Evolutionary conservation across 30 jellyfish, hydroid and myxozoan species (phyloP).

Genomic region (Cassiopea xamachana): DNA sequence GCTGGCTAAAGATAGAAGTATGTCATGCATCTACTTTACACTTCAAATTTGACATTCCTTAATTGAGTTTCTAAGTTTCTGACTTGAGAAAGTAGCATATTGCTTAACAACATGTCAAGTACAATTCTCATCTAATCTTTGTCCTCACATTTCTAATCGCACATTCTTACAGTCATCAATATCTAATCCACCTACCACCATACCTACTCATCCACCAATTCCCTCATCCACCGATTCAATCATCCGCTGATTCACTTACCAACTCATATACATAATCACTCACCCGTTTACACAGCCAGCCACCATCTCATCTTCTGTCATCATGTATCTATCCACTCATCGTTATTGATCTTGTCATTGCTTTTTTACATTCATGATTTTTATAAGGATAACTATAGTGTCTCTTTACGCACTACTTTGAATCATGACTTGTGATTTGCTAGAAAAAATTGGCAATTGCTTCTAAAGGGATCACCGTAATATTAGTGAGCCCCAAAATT

Average conservation of each 20-base stretch:
- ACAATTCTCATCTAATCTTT: too few species aligned
- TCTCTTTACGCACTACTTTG: too few species aligned
- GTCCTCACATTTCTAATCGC: too few species aligned
- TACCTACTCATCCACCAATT: not conserved
- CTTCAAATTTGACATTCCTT: not conserved
- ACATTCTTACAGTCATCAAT: too few species aligned
- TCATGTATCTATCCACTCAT: not conserved
- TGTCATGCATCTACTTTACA: not conserved
- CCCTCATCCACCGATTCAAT: not conserved
- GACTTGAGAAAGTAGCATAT: too few species aligned
- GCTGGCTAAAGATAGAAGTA: conserved; percentile 32
- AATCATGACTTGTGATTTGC: too few species aligned
- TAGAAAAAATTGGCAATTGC: not conserved
- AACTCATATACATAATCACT: not conserved
- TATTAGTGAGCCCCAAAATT: not conserved
- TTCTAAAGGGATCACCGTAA: not conserved
- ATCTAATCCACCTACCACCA: too few species aligned
- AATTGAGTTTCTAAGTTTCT: too few species aligned
- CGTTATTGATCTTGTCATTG: not conserved
- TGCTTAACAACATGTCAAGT: too few species aligned
- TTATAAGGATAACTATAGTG: too few species aligned
- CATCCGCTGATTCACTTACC: not conserved
- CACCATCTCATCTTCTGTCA: not conserved
- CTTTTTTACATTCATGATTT: too few species aligned
- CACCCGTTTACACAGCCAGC: not conserved